Evolutionary conservation across 2,113 vertebrate genomes (phyloP), one percentile per base, ranked within the genome.

Genomic region (Lamprotornis superbus): DNA sequence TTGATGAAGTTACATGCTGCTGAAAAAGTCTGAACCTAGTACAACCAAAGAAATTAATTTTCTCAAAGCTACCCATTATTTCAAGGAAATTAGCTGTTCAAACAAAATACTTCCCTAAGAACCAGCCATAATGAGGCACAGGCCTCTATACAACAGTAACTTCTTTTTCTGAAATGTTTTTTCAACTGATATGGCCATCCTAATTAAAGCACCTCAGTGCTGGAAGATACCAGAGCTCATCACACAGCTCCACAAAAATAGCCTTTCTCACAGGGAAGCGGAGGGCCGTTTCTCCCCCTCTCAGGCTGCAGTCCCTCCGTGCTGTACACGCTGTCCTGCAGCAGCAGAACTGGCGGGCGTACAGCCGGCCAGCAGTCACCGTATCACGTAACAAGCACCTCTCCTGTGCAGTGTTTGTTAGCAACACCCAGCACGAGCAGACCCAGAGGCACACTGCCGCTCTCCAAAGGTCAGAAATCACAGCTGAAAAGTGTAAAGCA

Each of bases 251-350:
- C 76, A 92, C 44, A 89, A 92, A 95, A 96, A 96, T 81, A 94
- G 91, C 52, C 60, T 46, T 90, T 68, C 42, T 87, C 53, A 28
- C 8, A 39, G 59, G 69, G 47, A 70, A 68, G 19, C 3, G 21
- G 65, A 46, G 47, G 56, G 70, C 53, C 0, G 0, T 59, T 69
- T 69, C 88, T 69, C 27, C 30, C 35, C 1, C 2, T 23, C 19
- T 11, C 0, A 1, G 30, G 68, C 76, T 59, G 70, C 83, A 55
- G 69, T 83, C 65, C 50, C 79, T 88, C 83, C 10, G 1, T 69
- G 87, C 80, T 17, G 91, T 82, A 94, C 95, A 87, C 14, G 1
- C 87, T 82, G 94, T 94, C 91, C 96, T 30, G 61, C 81, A 47
- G 35, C 27, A 37, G 44, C 52, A 60, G 90, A 90, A 56, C 35